Evolutionary conservation across 2,888 invertebrate species (phyloP), one percentile per base, ranked within the genome.

Genomic region (Neria commutata): DNA sequence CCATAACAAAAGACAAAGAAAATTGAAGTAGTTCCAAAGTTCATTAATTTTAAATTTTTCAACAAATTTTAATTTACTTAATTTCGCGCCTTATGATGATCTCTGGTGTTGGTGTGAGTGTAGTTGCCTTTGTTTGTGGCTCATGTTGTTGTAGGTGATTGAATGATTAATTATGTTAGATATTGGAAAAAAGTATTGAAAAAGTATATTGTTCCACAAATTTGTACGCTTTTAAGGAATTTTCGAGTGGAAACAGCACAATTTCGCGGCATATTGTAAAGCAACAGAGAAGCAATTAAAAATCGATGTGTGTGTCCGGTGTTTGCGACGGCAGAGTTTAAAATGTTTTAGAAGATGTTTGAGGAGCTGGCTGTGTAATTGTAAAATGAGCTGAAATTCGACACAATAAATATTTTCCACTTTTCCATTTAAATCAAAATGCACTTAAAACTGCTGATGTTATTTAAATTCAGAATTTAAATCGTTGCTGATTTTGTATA

Each of bases 261-360:
- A n/a, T n/a, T n/a, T n/a, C n/a, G n/a, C n/a, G n/a, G n/a, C 65
- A 69, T 69, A 69, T 67, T 69, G 70, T 67, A 72, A 74, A 73
- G 65, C 70, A 68, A 65, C 67, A 70, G 69, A 66, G 72, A 69
- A n/a, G 66, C 67, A 73, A 64, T 69, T 71, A 74, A 73, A 71
- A 71, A 71, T 73, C 72, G 71, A n/a, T n/a, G n/a, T n/a, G n/a
- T n/a, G n/a, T n/a, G n/a, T n/a, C n/a, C n/a, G n/a, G n/a, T n/a
- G n/a, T n/a, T n/a, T n/a, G n/a, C n/a, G n/a, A n/a, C n/a, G n/a
- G n/a, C n/a, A n/a, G n/a, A n/a, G n/a, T n/a, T n/a, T n/a, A n/a
- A n/a, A n/a, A n/a, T n/a, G n/a, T n/a, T n/a, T n/a, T n/a, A 73
- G 52, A 40, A 52, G 16, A 34, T 49, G 73, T 69, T 71, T 46